Conservation (phyloP, 2,888 invertebrate genomes). For the Zaprionus obscuricornis region DNA sequence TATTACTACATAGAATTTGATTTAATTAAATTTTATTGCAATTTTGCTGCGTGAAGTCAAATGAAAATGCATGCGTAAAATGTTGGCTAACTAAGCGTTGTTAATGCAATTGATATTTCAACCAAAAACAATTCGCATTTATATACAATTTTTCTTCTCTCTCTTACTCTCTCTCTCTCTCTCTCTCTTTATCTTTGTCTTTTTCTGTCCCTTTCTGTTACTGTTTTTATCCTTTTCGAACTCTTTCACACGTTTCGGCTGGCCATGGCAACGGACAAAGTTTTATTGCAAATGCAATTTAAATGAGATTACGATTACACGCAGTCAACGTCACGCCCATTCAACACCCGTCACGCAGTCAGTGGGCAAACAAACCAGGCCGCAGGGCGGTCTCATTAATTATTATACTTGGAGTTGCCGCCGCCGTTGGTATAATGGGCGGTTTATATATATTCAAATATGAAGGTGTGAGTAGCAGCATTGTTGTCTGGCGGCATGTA, state of each 20-base stretch:
- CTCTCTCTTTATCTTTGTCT: too few relatives aligned
- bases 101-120: slow-evolving; percentile 56
- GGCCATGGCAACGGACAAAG: background rate
- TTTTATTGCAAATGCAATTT: slow-evolving; percentile 52
- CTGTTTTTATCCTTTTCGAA: too few relatives aligned
- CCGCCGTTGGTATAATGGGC: slow-evolving; percentile 10
- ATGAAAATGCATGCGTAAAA: slow-evolving; percentile 38
- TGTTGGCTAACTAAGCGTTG: slow-evolving; percentile 29
- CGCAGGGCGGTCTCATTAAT: slow-evolving; percentile 60
- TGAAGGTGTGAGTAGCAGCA: slow-evolving; percentile 26
- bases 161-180: too few relatives aligned
- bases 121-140: slow-evolving; percentile 30
- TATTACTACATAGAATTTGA: too few relatives aligned
- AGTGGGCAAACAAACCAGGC: slow-evolving; percentile 17
- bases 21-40: too few relatives aligned
- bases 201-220: too few relatives aligned
- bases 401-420: slow-evolving; percentile 64
- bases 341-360: too few relatives aligned
- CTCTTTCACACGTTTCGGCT: too few relatives aligned
- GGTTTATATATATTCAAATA: background rate
- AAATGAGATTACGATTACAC: slow-evolving; percentile 49
- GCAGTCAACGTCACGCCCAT: slow-evolving; percentile 35
- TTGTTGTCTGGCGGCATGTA: slow-evolving; percentile 43
- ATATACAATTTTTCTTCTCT: too few relatives aligned
- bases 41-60: slow-evolving; percentile 41